Conservation (phyloP, 1,140 invertebrate species). For the Caerostris darwini region DNA sequence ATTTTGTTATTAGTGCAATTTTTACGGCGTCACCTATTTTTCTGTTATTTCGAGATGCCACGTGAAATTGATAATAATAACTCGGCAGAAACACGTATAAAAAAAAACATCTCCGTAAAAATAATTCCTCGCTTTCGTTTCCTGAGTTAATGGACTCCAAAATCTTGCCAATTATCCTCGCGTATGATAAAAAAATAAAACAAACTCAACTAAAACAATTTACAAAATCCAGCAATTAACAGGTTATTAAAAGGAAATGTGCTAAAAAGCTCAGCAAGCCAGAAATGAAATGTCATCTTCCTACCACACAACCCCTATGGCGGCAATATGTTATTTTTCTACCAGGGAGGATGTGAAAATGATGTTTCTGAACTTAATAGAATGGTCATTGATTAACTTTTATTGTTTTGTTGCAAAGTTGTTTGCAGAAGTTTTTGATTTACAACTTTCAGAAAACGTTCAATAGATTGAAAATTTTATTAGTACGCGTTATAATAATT, state of each 20-base stretch:
- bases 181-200: background rate
- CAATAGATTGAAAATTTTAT: background rate
- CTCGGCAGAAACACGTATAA: background rate
- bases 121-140: background rate
- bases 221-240: constrained; percentile 25
- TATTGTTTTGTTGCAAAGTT: background rate
- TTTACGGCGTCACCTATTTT: background rate
- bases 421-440: background rate
- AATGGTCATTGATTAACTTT: background rate
- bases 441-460: background rate
- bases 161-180: background rate
- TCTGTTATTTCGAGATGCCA: background rate
- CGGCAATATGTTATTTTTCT: background rate
- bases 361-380: background rate
- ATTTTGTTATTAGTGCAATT: background rate
- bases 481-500: too few species aligned
- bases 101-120: background rate
- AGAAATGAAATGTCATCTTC: background rate
- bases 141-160: background rate
- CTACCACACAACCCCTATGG: background rate
- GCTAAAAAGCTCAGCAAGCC: background rate
- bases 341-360: background rate
- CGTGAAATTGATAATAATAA: constrained; percentile 21
- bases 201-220: background rate
- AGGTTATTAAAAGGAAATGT: constrained; percentile 24